Conservation (phyloP, 2,888 invertebrate genomes). For the Exephanes ischioxanthus region DNA sequence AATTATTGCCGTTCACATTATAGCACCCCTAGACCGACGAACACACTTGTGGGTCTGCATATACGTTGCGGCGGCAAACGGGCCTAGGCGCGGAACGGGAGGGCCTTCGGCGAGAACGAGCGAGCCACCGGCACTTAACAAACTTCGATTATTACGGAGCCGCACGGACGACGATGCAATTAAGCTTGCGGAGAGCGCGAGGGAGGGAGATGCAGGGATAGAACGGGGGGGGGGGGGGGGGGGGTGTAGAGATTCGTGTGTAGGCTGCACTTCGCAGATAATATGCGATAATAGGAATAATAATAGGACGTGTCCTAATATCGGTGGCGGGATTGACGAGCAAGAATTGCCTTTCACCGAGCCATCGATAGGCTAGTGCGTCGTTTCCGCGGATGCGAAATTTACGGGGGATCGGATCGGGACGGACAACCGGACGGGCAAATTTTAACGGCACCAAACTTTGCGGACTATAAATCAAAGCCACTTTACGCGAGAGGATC, state of each 20-base stretch:
- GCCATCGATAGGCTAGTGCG: too few species aligned
- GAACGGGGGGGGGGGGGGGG: too few species aligned
- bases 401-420: too few species aligned
- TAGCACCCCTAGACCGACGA: constrained; percentile 60
- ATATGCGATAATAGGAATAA: constrained; percentile 27
- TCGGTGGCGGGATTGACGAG: background rate
- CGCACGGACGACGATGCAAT: constrained; percentile 68
- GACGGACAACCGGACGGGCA: too few species aligned
- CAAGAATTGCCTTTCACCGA: background rate
- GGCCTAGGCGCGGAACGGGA: constrained; percentile 17
- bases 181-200: constrained; percentile 68
- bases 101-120: constrained; percentile 39
- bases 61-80: constrained; percentile 3
- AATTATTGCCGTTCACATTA: constrained; percentile 71
- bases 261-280: constrained; percentile 30
- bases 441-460: too few species aligned
- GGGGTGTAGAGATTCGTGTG: constrained; percentile 10
- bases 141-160: constrained; percentile 75
- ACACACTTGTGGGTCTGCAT: constrained; percentile 57
- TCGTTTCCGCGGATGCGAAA: background rate
- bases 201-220: background rate
- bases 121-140: constrained; percentile 71
- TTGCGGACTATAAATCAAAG: too few species aligned
- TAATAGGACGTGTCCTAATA: constrained; percentile 2
- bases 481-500: too few species aligned